Conservation (phyloP, 2,888 invertebrate genomes). For the Oscheius myriophilus region DNA sequence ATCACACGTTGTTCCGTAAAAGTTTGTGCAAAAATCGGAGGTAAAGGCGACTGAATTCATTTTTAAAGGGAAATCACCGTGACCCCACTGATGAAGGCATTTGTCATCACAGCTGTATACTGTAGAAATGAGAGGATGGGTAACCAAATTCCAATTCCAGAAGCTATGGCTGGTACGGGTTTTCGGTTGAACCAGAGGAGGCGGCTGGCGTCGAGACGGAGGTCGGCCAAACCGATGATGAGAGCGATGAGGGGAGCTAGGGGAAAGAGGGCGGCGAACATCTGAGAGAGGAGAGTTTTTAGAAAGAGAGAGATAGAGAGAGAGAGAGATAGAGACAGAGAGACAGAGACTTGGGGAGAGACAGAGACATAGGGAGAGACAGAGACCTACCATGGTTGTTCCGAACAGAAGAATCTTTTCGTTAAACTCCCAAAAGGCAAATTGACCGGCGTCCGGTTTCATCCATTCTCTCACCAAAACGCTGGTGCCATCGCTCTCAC, state of each 20-base stretch:
- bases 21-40: conserved; percentile 67
- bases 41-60: conserved; percentile 57
- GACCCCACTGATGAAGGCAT: conserved; percentile 73
- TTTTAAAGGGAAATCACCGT: too few species aligned
- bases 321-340: not conserved
- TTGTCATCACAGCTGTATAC: conserved; percentile 73
- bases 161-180: conserved; percentile 67
- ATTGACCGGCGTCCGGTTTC: conserved; percentile 72
- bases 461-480: conserved; percentile 71
- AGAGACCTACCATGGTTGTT: conserved; percentile 60
- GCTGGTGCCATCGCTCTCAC: conserved; percentile 41
- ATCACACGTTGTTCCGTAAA: conserved; percentile 39
- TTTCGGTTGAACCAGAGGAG: conserved; percentile 70
- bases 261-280: conserved; percentile 74
- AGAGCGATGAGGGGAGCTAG: conserved; percentile 73
- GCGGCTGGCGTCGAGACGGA: conserved; percentile 60
- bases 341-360: not conserved
- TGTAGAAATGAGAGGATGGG: conserved; percentile 73
- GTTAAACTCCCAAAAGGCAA: conserved; percentile 73
- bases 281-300: conserved; percentile 60
- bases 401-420: conserved; percentile 74
- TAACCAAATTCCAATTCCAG: conserved; percentile 73
- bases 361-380: not conserved
- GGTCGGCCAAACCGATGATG: conserved; percentile 72
- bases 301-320: not conserved